Percentiles rank a stretch among this genome's conserved stretches.
phyloP scores from a whole-genome alignment of 2,113 vertebrate genomes.

The Pogonocichla stellata region DNA sequence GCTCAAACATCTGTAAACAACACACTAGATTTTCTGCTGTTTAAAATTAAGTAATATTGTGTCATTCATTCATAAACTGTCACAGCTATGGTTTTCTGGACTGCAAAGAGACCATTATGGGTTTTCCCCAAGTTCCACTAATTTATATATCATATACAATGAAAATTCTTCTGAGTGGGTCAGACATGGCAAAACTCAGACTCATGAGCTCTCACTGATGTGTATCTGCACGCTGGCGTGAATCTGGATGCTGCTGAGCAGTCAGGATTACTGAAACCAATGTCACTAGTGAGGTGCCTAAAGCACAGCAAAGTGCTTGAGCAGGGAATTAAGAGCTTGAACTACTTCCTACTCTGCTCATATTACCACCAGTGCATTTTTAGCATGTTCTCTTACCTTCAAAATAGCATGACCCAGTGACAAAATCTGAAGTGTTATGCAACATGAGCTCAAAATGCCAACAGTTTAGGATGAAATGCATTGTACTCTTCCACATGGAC shows the following conservation, averaged over 20 bases:
- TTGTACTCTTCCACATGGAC: not conserved
- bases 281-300: not conserved
- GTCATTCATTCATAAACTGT: not conserved
- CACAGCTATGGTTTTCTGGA: not conserved
- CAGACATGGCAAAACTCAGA: not conserved
- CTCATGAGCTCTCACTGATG: not conserved
- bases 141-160: rapidly evolving
- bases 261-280: not conserved
- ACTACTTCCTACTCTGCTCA: not conserved
- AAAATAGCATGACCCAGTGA: not conserved
- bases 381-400: not conserved
- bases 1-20: not conserved
- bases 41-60: not conserved
- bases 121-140: not conserved
- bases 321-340: not conserved
- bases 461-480: not conserved
- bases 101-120: not conserved
- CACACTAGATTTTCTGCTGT: not conserved
- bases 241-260: not conserved
- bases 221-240: rapidly evolving
- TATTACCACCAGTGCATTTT: not conserved
- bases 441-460: not conserved
- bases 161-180: not conserved
- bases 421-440: not conserved
- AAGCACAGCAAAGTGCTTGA: not conserved